These are phyloP conservation scores for Austrofundulus limnaeus DNA, from an alignment of 2,113 vertebrate genomes.

Conservation along the genomic window DNA sequence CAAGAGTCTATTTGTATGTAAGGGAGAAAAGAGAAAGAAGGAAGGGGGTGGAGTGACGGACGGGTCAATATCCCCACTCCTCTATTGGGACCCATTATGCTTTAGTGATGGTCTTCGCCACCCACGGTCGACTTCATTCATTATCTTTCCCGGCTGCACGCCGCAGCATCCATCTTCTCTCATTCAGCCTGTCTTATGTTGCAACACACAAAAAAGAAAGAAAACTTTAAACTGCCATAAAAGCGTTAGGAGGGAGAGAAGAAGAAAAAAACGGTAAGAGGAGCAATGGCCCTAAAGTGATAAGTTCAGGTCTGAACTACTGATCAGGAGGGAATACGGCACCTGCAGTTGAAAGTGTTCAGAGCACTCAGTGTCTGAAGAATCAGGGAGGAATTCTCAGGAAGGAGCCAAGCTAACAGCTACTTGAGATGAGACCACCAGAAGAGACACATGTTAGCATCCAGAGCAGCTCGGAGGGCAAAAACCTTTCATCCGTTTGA, in stretches of 20 bases:
- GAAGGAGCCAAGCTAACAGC: background rate
- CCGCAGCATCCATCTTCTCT: conserved; percentile 68
- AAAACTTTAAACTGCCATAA: conserved; percentile 25
- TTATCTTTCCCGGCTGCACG: conserved; percentile 70
- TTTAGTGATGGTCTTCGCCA: conserved; percentile 76
- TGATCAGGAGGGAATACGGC: too few species aligned
- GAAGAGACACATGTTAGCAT: too few species aligned
- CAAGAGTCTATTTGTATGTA: conserved; percentile 48
- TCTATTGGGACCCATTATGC: conserved; percentile 72
- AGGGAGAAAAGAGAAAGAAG: background rate
- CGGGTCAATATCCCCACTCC: conserved; percentile 71
- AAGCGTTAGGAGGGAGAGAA: conserved; percentile 1
- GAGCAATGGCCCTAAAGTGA: conserved; percentile 6
- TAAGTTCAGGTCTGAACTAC: conserved; percentile 13
- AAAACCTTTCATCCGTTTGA: background rate
- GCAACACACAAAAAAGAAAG: conserved; percentile 33
- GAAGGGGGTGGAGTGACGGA: conserved; percentile 45
- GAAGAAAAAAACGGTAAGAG: conserved; percentile 11
- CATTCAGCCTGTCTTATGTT: conserved; percentile 55
- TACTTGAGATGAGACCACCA: too few species aligned
- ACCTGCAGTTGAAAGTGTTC: background rate
- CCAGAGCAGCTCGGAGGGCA: background rate
- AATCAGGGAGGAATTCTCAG: background rate
- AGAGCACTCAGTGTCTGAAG: background rate
- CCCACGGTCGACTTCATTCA: conserved; percentile 77